Percentiles rank a stretch among this genome's conserved stretches.
Conservation (phyloP, 2,797 vertebrate genomes). For the Crypturellus tataupa region DNA sequence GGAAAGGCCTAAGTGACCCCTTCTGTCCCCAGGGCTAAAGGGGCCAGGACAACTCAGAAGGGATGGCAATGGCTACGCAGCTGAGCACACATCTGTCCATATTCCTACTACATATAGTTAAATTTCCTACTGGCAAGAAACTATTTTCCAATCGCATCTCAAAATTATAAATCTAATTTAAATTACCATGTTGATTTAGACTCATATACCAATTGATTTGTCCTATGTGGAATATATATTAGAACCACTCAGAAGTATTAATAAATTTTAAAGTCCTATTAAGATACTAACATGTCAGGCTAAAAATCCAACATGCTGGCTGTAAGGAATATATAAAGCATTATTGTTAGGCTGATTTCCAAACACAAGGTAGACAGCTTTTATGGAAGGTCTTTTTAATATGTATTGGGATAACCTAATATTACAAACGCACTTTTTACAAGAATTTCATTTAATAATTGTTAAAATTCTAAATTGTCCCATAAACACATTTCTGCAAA, state of each 20-base stretch:
- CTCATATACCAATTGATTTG: neutral
- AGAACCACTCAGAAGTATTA: neutral
- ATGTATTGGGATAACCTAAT: neutral
- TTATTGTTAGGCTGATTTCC: neutral
- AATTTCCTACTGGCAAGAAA: neutral
- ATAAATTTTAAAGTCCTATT: neutral
- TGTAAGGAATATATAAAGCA: neutral
- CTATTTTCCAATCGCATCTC: neutral
- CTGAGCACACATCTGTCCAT: neutral
- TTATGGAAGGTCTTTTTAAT: neutral
- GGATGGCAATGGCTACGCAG: neutral
- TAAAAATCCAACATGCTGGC: neutral
- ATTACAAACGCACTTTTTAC: neutral
- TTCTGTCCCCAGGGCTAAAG: neutral
- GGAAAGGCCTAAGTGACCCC: neutral
- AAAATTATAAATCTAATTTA: neutral
- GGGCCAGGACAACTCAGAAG: neutral
- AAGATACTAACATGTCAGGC: neutral
- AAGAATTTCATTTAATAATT: constrained; percentile 23
- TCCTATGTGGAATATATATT: neutral
- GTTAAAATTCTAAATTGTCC: neutral
- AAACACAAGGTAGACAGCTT: neutral
- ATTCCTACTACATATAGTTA: fast-evolving
- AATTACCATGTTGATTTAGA: neutral
- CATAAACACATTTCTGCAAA: constrained; percentile 16